These are phyloP conservation scores for Parapsyche elsis DNA, from an alignment of 1,140 invertebrate genomes.

Conservation along the genomic window DNA sequence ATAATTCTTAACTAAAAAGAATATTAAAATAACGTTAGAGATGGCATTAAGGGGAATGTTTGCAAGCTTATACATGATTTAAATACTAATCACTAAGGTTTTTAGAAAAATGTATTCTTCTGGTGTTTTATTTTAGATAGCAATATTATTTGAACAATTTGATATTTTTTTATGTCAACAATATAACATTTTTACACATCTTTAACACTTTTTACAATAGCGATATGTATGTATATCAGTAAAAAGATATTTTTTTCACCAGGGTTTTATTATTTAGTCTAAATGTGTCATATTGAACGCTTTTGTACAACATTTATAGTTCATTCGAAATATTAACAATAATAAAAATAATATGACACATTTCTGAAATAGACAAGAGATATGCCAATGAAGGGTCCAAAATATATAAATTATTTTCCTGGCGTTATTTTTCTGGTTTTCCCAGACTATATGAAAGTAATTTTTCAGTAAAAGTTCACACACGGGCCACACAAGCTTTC, in stretches of 20 bases:
- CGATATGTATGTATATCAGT: background rate
- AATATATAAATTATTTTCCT: constrained; percentile 41
- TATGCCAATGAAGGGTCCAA: constrained; percentile 44
- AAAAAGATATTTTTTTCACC: background rate
- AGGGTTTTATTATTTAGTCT: background rate
- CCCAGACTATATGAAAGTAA: background rate
- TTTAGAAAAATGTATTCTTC: too few species aligned
- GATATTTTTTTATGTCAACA: too few species aligned
- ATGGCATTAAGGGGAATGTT: constrained; percentile 11
- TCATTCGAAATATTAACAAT: background rate
- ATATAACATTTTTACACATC: too few species aligned
- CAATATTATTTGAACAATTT: too few species aligned
- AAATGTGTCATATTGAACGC: background rate
- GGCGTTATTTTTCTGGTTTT: constrained; percentile 39
- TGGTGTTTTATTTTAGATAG: too few species aligned
- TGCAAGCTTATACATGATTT: constrained; percentile 1
- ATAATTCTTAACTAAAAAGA: constrained; percentile 15
- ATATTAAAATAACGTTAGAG: constrained; percentile 14
- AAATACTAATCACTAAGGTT: too few species aligned
- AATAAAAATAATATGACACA: background rate
- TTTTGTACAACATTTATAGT: background rate
- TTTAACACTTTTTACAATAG: background rate
- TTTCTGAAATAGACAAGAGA: constrained; percentile 26
- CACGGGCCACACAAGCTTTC: constrained; percentile 31
- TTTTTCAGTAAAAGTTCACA: background rate